A percentile compares a stretch with the other conserved stretches of the same genome.
Evolutionary conservation across 2,888 invertebrate species (phyloP).

Genomic region (Aspidapion aeneum): DNA sequence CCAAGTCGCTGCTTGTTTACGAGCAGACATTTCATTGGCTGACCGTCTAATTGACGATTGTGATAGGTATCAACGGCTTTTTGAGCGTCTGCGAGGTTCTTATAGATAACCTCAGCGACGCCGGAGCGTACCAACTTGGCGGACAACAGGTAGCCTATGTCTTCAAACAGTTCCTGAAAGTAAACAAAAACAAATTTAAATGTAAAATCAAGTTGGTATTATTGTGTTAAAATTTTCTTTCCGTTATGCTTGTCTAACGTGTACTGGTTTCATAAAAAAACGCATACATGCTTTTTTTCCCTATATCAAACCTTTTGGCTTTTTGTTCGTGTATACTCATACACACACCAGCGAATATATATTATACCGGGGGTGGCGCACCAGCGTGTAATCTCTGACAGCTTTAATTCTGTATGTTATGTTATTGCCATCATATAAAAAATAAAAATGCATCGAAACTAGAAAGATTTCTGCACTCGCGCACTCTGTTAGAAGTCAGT

Average conservation of each 20-base stretch:
- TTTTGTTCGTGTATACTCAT: too few relatives aligned
- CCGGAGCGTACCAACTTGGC: constrained; percentile 84
- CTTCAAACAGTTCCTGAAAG: constrained; percentile 85
- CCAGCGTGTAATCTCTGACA: too few relatives aligned
- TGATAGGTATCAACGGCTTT: constrained; percentile 91
- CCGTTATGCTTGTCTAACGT: background rate
- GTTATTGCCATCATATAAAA: too few relatives aligned
- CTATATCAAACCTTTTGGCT: too few relatives aligned
- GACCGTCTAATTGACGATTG: constrained; percentile 88
- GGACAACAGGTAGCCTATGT: constrained; percentile 81
- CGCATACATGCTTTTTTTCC: too few relatives aligned
- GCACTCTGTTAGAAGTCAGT: too few relatives aligned
- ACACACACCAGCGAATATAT: too few relatives aligned
- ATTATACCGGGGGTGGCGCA: too few relatives aligned
- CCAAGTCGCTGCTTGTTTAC: constrained; percentile 78
- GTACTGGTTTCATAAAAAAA: background rate
- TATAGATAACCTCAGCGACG: constrained; percentile 89
- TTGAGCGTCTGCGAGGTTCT: constrained; percentile 79
- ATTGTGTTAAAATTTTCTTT: background rate
- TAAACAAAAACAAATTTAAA: constrained; percentile 10
- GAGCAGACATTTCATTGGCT: constrained; percentile 87
- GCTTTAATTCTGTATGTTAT: too few relatives aligned
- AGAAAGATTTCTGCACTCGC: too few relatives aligned
- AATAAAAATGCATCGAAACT: too few relatives aligned
- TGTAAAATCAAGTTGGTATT: background rate